Conservation (phyloP, 1,140 invertebrate species). For the Drosophila triauraria region DNA sequence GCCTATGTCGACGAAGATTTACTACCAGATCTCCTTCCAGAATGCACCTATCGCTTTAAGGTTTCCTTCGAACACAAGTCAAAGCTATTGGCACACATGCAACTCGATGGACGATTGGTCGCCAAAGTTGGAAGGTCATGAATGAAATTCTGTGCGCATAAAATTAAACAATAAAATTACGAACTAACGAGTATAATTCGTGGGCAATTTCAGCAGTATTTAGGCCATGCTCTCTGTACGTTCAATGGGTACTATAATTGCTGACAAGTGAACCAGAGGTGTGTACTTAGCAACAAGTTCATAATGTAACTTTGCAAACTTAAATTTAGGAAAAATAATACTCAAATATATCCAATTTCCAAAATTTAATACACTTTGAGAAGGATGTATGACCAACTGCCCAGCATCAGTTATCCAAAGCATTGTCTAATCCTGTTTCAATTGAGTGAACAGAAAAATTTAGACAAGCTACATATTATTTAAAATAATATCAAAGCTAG, state of each 20-base stretch:
- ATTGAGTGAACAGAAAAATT: constrained; percentile 2
- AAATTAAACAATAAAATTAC: constrained; percentile 12
- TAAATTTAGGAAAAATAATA: not conserved
- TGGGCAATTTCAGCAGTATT: not conserved
- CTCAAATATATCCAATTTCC: not conserved
- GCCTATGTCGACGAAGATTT: constrained; percentile 53
- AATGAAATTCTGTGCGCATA: not conserved
- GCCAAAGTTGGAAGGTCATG: constrained; percentile 3
- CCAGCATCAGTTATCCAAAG: not conserved
- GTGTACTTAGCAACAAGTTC: not conserved
- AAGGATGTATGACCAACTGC: not conserved
- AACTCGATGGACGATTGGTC: constrained; percentile 40
- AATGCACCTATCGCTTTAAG: constrained; percentile 51
- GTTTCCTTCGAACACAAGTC: constrained; percentile 38
- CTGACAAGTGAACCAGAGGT: not conserved
- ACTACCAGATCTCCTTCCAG: constrained; percentile 50
- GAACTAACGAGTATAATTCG: not conserved
- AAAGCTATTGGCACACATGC: constrained; percentile 40
- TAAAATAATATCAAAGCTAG: constrained; percentile 12
- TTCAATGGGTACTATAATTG: constrained; percentile 1
- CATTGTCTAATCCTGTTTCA: not conserved
- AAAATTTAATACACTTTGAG: not conserved
- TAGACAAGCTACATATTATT: not conserved
- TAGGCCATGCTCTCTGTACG: not conserved
- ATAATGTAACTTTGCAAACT: not conserved